phyloP scores from a whole-genome alignment of 2,888 invertebrate species.

The Polymixis flavicincta region DNA sequence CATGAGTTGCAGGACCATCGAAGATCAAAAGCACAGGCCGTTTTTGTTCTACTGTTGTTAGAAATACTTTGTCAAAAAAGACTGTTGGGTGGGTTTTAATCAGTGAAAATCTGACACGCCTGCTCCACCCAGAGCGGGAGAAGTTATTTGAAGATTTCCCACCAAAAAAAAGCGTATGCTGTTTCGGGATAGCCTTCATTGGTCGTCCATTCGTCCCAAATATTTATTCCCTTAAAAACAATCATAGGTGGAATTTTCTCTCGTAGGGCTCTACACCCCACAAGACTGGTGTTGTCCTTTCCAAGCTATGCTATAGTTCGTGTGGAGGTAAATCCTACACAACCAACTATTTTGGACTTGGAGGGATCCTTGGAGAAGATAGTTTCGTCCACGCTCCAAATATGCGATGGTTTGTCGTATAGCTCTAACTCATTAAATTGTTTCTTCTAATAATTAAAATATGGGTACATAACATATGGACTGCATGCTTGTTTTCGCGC shows the following conservation, averaged over 20 bases:
- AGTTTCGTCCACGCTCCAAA: slow-evolving; percentile 11
- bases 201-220: neutral
- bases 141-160: too few relatives aligned
- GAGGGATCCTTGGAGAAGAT: slow-evolving; percentile 2
- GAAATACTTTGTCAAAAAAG: slow-evolving; percentile 15
- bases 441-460: neutral
- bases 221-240: neutral
- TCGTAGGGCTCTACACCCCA: neutral
- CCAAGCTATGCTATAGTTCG: slow-evolving; percentile 5
- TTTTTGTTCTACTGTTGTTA: slow-evolving; percentile 10
- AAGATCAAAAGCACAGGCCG: slow-evolving; percentile 19
- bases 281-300: slow-evolving; percentile 3
- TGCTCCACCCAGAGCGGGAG: too few relatives aligned
- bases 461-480: neutral
- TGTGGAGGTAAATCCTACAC: slow-evolving; percentile 3
- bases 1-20: slow-evolving; percentile 17
- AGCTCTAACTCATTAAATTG: neutral
- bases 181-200: neutral
- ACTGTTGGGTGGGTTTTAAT: too few relatives aligned
- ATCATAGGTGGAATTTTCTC: slow-evolving; percentile 1
- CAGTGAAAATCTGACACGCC: too few relatives aligned
- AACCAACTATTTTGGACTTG: slow-evolving; percentile 1
- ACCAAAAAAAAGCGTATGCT: too few relatives aligned
- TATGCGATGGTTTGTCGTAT: slow-evolving; percentile 6
- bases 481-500: too few relatives aligned